Evolutionary conservation across 2,888 invertebrate genomes (phyloP).

Genomic region (Tenthredo amoena): DNA sequence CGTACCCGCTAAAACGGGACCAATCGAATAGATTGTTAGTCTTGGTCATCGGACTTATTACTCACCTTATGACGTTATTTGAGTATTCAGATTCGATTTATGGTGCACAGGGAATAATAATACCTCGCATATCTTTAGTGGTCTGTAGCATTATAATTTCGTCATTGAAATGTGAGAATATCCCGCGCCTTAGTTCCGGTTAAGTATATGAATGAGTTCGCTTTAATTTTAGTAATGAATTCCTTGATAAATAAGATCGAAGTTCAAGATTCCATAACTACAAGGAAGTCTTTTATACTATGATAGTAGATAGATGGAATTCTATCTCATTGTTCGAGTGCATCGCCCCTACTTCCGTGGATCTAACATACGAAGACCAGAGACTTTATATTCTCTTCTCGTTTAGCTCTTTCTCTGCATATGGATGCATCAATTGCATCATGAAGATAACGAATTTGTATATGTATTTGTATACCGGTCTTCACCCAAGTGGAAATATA

Average conservation of each 20-base stretch:
- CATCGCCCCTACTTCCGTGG: background rate
- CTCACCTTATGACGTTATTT: background rate
- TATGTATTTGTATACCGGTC: background rate
- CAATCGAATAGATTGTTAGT: conserved; percentile 22
- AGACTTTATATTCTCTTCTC: background rate
- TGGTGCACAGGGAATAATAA: background rate
- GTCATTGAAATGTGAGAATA: background rate
- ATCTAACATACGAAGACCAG: background rate
- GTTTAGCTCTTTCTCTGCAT: background rate
- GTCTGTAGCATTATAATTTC: background rate
- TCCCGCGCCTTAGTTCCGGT: conserved; percentile 3
- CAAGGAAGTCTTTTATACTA: background rate
- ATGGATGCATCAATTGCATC: background rate
- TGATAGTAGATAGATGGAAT: background rate
- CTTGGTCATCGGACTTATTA: conserved; percentile 23
- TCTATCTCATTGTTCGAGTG: conserved; percentile 4
- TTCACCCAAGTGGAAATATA: background rate
- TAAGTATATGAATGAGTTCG: background rate
- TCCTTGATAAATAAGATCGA: background rate
- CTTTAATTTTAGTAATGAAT: background rate
- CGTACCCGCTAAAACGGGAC: background rate
- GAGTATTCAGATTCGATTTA: background rate
- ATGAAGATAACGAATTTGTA: background rate
- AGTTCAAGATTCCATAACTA: background rate
- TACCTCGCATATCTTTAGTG: background rate